Percentiles rank a stretch among this genome's conserved stretches.
These are phyloP conservation scores for Chloroclystis v-ata DNA, from an alignment of 2,888 invertebrate species.

Conservation along the genomic window DNA sequence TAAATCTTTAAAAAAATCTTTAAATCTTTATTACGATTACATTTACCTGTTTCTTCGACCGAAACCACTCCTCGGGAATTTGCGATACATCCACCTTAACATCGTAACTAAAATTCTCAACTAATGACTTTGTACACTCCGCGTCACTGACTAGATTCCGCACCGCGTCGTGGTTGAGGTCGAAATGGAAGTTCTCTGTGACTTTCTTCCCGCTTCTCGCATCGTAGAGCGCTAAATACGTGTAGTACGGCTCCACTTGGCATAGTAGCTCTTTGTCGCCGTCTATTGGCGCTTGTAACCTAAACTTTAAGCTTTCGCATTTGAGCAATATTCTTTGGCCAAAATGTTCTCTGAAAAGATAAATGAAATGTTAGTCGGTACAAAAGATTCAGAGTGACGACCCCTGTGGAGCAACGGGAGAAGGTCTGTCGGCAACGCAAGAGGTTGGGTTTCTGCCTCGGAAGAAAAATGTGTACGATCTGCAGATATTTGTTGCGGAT, in stretches of 20 bases:
- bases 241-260: constrained; percentile 96
- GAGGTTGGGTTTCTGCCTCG: no score
- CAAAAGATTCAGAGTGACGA: background rate
- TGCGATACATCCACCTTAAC: constrained; percentile 82
- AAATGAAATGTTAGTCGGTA: background rate
- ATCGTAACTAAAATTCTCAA: constrained; percentile 74
- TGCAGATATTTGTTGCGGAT: no score
- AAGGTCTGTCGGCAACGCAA: no score
- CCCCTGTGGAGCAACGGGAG: no score
- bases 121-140: constrained; percentile 70
- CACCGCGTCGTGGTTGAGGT: constrained; percentile 87
- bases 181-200: constrained; percentile 95
- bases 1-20: no score
- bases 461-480: no score
- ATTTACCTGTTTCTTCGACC: constrained; percentile 79
- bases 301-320: constrained; percentile 90
- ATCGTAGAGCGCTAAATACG: constrained; percentile 93
- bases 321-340: constrained; percentile 90
- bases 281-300: constrained; percentile 88
- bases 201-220: constrained; percentile 91
- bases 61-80: constrained; percentile 86
- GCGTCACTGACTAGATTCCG: constrained; percentile 72
- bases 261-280: constrained; percentile 86
- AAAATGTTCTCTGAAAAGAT: constrained; percentile 85
- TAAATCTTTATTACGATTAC: no score